Percentiles rank a stretch among this genome's conserved stretches.
These are phyloP conservation scores for Drosophila ezoana DNA, from an alignment of 2,888 invertebrate genomes.

Conservation along the genomic window DNA sequence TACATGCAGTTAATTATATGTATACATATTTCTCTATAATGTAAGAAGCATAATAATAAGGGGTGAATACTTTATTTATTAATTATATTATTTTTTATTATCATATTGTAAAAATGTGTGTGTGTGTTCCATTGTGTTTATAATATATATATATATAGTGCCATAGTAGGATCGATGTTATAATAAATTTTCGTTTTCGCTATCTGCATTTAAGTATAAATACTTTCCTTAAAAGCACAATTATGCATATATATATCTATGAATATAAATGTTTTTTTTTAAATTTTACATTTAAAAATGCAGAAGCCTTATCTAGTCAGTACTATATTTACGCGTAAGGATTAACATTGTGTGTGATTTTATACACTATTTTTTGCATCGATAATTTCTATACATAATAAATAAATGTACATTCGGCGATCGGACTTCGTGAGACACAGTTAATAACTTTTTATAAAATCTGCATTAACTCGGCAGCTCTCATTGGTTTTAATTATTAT, in stretches of 20 bases:
- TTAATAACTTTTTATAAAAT: conserved; percentile 5
- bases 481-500: conserved; percentile 2
- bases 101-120: conserved; percentile 35
- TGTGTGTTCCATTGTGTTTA: conserved; percentile 12
- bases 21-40: conserved; percentile 25
- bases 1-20: conserved; percentile 38
- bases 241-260: conserved; percentile 8
- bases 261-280: conserved; percentile 10
- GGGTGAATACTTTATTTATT: conserved; percentile 24
- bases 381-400: conserved; percentile 18
- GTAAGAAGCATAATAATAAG: conserved; percentile 26
- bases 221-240: conserved; percentile 37
- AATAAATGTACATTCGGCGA: conserved; percentile 7
- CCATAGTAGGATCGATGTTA: conserved; percentile 29
- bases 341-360: conserved; percentile 33
- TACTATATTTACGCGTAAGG: conserved; percentile 63
- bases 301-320: conserved; percentile 76
- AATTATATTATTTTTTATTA: conserved; percentile 10
- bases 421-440: not conserved
- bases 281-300: conserved; percentile 63
- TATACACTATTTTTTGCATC: conserved; percentile 19
- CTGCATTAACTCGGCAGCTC: not conserved
- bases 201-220: conserved; percentile 18
- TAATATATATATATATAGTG: conserved; percentile 25
- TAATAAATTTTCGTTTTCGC: conserved; percentile 19